Evolutionary conservation across 2,113 vertebrate genomes (phyloP), one percentile per base, ranked within the genome.

Genomic region (Paracanthobrama guichenoti): DNA sequence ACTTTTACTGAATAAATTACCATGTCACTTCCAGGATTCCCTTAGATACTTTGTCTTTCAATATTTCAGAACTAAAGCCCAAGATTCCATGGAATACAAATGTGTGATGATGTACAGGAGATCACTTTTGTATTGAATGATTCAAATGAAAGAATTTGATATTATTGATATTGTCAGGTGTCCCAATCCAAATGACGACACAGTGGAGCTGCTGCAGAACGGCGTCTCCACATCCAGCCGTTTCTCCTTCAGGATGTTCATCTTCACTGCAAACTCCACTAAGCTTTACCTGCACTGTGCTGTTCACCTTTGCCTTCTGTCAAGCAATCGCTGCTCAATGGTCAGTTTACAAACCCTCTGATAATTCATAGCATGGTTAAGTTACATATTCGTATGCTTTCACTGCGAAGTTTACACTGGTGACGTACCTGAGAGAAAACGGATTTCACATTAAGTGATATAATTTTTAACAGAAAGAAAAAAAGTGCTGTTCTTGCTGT

Each of bases 211-310:
- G 3, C 3, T 90, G 42, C 87, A 92, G 66, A 93, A 92, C 2
- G 92, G 93, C 0, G 3, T 88, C 69, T 92, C 93, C 60, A 90
- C 88, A 60, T 81, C 67, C 55, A 77, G 91, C n/a, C 87, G 84
- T 42, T 94, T 94, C 90, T 92, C 93, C 82, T 94, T 95, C 87
- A 88, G 20, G 12, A 91, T 92, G 89, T 94, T 95, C 46, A 76
- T 76, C 7, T 94, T 93, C 60, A 73, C 81, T 39, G 85, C 75
- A 35, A 50, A 89, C 13, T 81, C 84, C 69, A 28, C 90, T 20
- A 77, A 81, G 14, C 59, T 94, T 62, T 94, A 86, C 83, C 72
- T 94, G 67, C 92, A 95, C 89, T 94, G 94, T 31, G 75, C 85
- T 26, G 64, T 93, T 50, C 90, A 91, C 60, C 88, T 94, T 50